Conservation (phyloP, 2,888 invertebrate genomes). For the Volucella inanis region DNA sequence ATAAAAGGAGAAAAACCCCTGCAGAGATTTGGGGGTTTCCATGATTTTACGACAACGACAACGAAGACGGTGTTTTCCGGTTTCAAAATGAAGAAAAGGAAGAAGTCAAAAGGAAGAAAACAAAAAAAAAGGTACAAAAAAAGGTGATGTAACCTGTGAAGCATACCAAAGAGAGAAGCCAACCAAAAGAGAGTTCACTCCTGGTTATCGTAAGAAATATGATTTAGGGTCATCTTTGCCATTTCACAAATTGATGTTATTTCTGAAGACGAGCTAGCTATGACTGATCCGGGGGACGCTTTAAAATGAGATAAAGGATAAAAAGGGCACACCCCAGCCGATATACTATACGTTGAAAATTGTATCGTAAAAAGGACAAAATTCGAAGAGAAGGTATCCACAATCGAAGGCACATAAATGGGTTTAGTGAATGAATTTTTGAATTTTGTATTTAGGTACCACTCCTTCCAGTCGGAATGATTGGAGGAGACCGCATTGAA, state of each 20-base stretch:
- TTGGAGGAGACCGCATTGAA: conserved; percentile 53
- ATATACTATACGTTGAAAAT: conserved; percentile 21
- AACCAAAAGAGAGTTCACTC: conserved; percentile 58
- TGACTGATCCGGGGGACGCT: conserved; percentile 31
- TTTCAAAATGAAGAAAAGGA: conserved; percentile 6
- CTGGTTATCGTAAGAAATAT: conserved; percentile 66
- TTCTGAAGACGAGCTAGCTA: conserved; percentile 41
- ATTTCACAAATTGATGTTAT: conserved; percentile 74
- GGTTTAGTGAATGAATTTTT: conserved; percentile 40
- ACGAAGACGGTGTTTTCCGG: conserved; percentile 64
- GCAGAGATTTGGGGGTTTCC: conserved; percentile 39
- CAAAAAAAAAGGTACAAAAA: conserved; percentile 12
- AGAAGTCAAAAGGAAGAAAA: too few relatives aligned
- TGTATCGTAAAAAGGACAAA: conserved; percentile 51
- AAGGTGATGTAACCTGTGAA: conserved; percentile 68
- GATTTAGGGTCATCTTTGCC: conserved; percentile 73
- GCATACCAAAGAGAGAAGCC: conserved; percentile 52
- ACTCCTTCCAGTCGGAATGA: neutral
- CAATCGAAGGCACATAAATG: conserved; percentile 10
- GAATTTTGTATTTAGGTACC: conserved; percentile 45
- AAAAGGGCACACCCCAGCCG: conserved; percentile 50
- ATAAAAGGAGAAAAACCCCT: neutral
- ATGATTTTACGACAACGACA: conserved; percentile 58
- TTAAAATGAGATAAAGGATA: conserved; percentile 50
- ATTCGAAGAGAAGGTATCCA: conserved; percentile 23